phyloP scores from a whole-genome alignment of 1,140 invertebrate species.

The Drosophila prosaltans region DNA sequence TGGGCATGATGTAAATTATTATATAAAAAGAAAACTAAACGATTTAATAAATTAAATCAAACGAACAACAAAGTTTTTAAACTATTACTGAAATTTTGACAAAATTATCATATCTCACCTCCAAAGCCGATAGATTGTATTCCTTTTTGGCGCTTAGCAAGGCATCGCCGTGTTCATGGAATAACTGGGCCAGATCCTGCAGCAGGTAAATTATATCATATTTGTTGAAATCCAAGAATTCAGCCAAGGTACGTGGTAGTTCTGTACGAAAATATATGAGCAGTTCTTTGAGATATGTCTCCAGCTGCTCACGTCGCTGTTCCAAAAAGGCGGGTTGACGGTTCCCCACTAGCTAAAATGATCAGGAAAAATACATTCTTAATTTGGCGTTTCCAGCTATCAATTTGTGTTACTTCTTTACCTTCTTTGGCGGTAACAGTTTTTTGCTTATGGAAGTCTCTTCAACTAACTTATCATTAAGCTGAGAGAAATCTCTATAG shows the following conservation, averaged over 20 bases:
- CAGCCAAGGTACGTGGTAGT: constrained; percentile 89
- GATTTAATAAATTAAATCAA: constrained; percentile 12
- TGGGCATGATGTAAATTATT: constrained; percentile 7
- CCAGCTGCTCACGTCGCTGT: constrained; percentile 90
- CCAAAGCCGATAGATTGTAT: constrained; percentile 88
- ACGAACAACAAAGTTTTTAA: neutral
- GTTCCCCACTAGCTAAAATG: constrained; percentile 86
- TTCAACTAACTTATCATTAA: constrained; percentile 91
- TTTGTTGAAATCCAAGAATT: constrained; percentile 91
- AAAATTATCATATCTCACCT: constrained; percentile 85
- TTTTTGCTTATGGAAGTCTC: constrained; percentile 92
- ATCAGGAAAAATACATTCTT: neutral
- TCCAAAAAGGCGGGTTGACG: constrained; percentile 93
- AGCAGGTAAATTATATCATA: constrained; percentile 93
- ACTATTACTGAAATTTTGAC: neutral
- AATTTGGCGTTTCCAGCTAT: constrained; percentile 1
- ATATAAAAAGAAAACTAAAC: constrained; percentile 13
- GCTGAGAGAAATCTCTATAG: constrained; percentile 94
- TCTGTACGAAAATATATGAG: constrained; percentile 86
- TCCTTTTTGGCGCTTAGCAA: constrained; percentile 85
- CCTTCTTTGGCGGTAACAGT: constrained; percentile 94
- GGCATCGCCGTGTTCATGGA: constrained; percentile 88
- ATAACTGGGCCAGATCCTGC: constrained; percentile 89
- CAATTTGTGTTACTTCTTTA: constrained; percentile 75
- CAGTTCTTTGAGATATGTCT: constrained; percentile 91